These are phyloP conservation scores for Bhutanitis thaidina DNA, from an alignment of 2,888 invertebrate species.

Conservation along the genomic window DNA sequence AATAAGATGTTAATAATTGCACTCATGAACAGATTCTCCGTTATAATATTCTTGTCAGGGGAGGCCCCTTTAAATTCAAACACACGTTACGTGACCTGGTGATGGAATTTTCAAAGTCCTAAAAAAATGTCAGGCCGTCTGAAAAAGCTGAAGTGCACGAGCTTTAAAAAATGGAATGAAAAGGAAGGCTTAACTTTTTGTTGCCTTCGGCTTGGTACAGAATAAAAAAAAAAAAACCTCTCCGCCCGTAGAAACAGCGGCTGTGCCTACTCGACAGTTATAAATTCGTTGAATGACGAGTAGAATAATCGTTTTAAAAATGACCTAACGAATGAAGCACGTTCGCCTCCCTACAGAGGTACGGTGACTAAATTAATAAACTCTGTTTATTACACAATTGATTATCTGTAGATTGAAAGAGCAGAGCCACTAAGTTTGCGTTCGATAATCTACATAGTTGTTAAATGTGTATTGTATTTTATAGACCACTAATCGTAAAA, in stretches of 20 bases:
- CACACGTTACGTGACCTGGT: too few relatives aligned
- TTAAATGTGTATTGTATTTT: too few relatives aligned
- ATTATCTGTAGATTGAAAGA: too few relatives aligned
- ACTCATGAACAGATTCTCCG: too few relatives aligned
- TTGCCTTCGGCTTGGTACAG: neutral
- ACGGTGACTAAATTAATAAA: too few relatives aligned
- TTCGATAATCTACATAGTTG: too few relatives aligned
- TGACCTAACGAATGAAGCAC: neutral
- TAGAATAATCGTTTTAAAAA: slow-evolving; percentile 4
- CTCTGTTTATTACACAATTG: neutral
- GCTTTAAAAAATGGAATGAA: slow-evolving; percentile 8
- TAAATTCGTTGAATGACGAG: slow-evolving; percentile 3
- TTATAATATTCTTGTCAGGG: too few relatives aligned
- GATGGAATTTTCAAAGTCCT: too few relatives aligned
- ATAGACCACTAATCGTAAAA: too few relatives aligned
- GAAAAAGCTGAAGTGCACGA: slow-evolving; percentile 4
- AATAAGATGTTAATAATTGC: too few relatives aligned
- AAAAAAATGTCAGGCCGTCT: neutral
- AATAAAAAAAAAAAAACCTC: neutral
- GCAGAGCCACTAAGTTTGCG: too few relatives aligned
- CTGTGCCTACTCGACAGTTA: neutral
- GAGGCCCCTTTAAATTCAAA: too few relatives aligned
- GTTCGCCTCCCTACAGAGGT: neutral
- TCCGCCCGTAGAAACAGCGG: neutral
- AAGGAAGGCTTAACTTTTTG: slow-evolving; percentile 1